Conservation (phyloP, 2,888 invertebrate species). For the Leptinotarsa rubiginosa region DNA sequence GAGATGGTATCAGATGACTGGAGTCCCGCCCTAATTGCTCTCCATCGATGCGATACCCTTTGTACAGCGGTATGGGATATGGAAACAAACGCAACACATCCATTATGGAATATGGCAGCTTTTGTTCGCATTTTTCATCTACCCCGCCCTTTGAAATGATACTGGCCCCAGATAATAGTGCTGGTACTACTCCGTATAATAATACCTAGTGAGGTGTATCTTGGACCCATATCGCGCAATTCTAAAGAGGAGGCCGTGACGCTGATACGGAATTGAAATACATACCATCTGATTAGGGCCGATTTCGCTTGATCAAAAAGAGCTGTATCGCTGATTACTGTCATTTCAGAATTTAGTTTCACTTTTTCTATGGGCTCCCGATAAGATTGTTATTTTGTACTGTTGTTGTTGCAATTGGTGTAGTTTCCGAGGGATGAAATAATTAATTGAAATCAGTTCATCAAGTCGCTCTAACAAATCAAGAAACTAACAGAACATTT, state of each 20-base stretch:
- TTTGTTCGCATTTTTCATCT: conserved; percentile 61
- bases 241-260: conserved; percentile 18
- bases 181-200: conserved; percentile 37
- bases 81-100: conserved; percentile 64
- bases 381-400: conserved; percentile 2
- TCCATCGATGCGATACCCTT: conserved; percentile 64
- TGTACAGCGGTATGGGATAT: conserved; percentile 60
- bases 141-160: conserved; percentile 61
- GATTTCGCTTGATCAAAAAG: neutral
- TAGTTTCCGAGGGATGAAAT: no score
- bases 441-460: no score
- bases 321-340: neutral
- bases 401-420: neutral
- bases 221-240: conserved; percentile 25
- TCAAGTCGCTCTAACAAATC: no score
- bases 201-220: conserved; percentile 22
- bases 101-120: conserved; percentile 63
- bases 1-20: conserved; percentile 64
- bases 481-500: no score
- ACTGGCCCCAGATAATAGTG: conserved; percentile 58
- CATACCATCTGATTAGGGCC: conserved; percentile 19
- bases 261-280: conserved; percentile 15
- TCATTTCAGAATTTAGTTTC: neutral
- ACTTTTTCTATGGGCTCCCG: neutral
- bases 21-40: conserved; percentile 64